phyloP scores from a whole-genome alignment of 1,140 invertebrate genomes.

The Euura lappo region DNA sequence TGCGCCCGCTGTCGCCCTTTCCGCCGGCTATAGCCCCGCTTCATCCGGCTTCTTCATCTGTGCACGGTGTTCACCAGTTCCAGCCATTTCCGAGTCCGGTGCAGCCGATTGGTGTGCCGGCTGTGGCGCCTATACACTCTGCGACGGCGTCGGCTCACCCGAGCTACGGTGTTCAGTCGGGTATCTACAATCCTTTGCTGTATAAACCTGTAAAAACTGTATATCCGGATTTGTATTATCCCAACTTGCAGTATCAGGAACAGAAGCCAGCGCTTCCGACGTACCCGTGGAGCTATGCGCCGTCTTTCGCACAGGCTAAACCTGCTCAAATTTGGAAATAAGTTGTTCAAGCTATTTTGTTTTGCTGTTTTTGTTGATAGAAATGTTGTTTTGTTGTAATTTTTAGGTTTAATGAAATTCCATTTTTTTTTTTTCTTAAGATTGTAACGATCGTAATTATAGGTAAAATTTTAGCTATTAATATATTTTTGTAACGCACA shows the following conservation, averaged over 20 bases:
- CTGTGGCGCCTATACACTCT: slow-evolving; percentile 23
- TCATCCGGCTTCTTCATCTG: slow-evolving; percentile 32
- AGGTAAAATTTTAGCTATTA: slow-evolving; percentile 12
- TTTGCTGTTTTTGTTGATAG: neutral
- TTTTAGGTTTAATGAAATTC: neutral
- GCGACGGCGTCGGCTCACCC: slow-evolving; percentile 35
- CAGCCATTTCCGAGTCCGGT: slow-evolving; percentile 31
- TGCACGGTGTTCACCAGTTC: slow-evolving; percentile 9
- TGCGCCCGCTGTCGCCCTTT: slow-evolving; percentile 21
- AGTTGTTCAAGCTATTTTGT: neutral
- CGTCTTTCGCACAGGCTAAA: slow-evolving; percentile 37
- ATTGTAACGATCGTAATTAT: neutral
- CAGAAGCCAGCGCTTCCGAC: slow-evolving; percentile 36
- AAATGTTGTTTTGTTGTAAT: neutral
- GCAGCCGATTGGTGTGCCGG: slow-evolving; percentile 30
- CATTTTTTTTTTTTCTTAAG: too few species aligned
- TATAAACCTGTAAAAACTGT: slow-evolving; percentile 50
- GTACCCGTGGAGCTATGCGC: slow-evolving; percentile 48
- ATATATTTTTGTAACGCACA: slow-evolving; percentile 5
- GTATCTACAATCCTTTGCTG: slow-evolving; percentile 39
- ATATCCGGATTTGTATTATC: slow-evolving; percentile 48
- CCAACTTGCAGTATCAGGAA: slow-evolving; percentile 36
- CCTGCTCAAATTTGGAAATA: slow-evolving; percentile 39
- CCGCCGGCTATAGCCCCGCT: slow-evolving; percentile 31
- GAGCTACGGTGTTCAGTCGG: slow-evolving; percentile 41